Base-by-base conservation (phyloP, 2,888 invertebrate species). In the Ligdia adustata region DNA sequence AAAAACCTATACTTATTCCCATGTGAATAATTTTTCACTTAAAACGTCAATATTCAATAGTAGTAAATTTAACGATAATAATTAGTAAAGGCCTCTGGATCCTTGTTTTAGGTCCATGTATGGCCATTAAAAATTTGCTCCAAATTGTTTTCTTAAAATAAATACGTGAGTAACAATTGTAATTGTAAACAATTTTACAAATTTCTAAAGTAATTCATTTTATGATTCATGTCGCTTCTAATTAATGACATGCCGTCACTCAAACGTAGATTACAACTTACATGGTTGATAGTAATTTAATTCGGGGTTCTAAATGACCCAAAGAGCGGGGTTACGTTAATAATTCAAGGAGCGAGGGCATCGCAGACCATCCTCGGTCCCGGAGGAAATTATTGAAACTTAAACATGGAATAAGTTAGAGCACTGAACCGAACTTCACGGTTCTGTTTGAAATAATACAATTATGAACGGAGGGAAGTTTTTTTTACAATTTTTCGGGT, bases 371-470 rank as follows among this genome's bases (percentile, higher is more conserved):
- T 68, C 66, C 70, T 52, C 60, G 62, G 64, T 81, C 86, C 82
- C 84, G 13, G 48, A 82, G 85, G 86, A 86, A 85, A 86, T 86
- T 79, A 84, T 77, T 67, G 74, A 77, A 84, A 84, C 81, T 84
- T 83, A 81, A 83, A 82, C 78, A 75, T 54, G 66, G 74, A 77
- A 77, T 57, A 55, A 55, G 55, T 52, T 57, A 48, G 42, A 41
- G 24, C 44, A 52, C 42, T 41, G 49, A 41, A 38, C 38, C 38
- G 35, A 55, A 57, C 34, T 54, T 42, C 37, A 43, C 68, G 72
- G 69, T 70, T 68, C 55, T 69, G 67, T 64, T 60, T 56, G 62
- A 60, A 61, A 69, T 68, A 64, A 72, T 77, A 72, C 54, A 63
- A 68, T 67, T 57, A 64, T 57, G 46, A 47, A 57, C 24, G 35